phyloP scores from a whole-genome alignment of 2,888 invertebrate genomes.

The Philopedon plagiatum region DNA sequence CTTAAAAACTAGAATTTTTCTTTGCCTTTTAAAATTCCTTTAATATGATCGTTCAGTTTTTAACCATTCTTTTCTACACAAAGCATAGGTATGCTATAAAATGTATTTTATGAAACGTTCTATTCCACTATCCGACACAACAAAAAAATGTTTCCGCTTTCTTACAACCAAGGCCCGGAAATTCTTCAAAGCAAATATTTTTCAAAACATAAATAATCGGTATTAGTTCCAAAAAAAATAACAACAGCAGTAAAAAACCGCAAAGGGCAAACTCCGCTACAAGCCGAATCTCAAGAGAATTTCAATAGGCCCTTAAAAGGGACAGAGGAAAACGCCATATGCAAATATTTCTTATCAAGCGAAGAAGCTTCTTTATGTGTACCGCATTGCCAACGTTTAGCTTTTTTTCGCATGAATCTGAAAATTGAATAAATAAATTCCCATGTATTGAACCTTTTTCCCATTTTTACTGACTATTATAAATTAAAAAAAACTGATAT shows the following conservation, averaged over 20 bases:
- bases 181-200: too few relatives aligned
- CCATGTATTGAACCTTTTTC: neutral
- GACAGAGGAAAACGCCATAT: conserved; percentile 20
- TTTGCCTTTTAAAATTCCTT: too few relatives aligned
- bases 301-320: conserved; percentile 14
- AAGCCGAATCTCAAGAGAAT: conserved; percentile 1
- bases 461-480: neutral
- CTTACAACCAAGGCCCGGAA: too few relatives aligned
- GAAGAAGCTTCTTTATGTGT: conserved; percentile 18
- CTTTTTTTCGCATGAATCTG: conserved; percentile 1
- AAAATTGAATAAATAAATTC: neutral
- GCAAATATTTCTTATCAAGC: conserved; percentile 31
- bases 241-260: neutral
- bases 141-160: too few relatives aligned
- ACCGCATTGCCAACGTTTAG: conserved; percentile 12
- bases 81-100: too few relatives aligned
- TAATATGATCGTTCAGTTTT: too few relatives aligned
- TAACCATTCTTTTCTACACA: too few relatives aligned
- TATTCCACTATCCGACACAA: too few relatives aligned
- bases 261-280: neutral
- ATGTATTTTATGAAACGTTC: too few relatives aligned
- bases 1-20: too few relatives aligned
- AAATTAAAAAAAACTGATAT: too few relatives aligned
- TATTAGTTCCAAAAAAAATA: neutral
- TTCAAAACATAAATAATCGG: too few relatives aligned